phyloP scores from a whole-genome alignment of 1,140 invertebrate species.

The Diprion similis region DNA sequence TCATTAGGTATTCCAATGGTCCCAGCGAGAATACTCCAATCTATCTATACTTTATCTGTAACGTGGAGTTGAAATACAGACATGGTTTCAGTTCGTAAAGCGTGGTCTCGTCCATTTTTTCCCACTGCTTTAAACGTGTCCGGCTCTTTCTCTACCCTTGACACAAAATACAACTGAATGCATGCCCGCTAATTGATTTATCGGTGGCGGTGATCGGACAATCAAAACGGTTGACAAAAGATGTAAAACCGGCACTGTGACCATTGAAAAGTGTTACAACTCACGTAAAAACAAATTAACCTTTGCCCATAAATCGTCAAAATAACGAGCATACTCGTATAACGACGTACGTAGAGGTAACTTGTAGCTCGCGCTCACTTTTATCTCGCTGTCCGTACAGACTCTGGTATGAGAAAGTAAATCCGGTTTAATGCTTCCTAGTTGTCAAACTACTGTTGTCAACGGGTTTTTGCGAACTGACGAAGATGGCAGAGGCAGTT shows the following conservation, averaged over 20 bases:
- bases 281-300: slow-evolving; percentile 1
- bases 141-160: not conserved
- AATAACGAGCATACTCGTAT: not conserved
- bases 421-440: slow-evolving; percentile 9
- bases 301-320: not conserved
- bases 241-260: slow-evolving; percentile 56
- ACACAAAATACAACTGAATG: not conserved
- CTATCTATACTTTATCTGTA: no score
- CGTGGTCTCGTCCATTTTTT: no score
- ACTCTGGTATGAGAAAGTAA: not conserved
- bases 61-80: no score
- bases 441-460: slow-evolving; percentile 10
- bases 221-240: not conserved
- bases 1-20: no score
- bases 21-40: no score
- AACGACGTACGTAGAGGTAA: not conserved
- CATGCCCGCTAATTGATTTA: not conserved
- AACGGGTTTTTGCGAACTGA: not conserved
- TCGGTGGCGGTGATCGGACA: not conserved
- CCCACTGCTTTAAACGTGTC: no score
- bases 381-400: no score
- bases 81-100: no score
- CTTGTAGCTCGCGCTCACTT: not conserved
- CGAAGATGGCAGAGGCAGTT: not conserved
- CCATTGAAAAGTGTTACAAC: slow-evolving; percentile 51